Evolutionary conservation across 1,140 invertebrate species (phyloP).

Genomic region (Euura saliciscinereae): DNA sequence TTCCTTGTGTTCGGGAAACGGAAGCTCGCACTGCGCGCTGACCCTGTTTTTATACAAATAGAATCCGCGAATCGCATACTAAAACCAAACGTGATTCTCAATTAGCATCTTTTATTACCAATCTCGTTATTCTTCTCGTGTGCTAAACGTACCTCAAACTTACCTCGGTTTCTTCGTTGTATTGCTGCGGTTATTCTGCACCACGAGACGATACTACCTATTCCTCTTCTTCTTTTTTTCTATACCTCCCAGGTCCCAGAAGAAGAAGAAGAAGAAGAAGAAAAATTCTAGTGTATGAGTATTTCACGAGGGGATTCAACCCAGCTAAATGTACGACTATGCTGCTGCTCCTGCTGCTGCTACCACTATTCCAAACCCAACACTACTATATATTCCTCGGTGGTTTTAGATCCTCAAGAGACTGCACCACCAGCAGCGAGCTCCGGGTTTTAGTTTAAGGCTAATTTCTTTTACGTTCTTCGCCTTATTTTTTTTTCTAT

Average conservation of each 20-base stretch:
- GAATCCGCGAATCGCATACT: slow-evolving; percentile 5
- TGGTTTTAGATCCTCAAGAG: not conserved
- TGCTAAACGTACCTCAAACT: too few relatives aligned
- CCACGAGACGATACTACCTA: not conserved
- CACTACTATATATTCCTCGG: not conserved
- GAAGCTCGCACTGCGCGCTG: too few relatives aligned
- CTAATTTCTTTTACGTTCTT: not conserved
- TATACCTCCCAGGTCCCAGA: too few relatives aligned
- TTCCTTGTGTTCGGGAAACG: too few relatives aligned
- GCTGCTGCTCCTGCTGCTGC: too few relatives aligned
- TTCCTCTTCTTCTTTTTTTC: not conserved
- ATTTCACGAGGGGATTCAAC: slow-evolving; percentile 4
- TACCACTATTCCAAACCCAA: too few relatives aligned
- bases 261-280: not conserved
- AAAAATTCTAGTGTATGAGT: not conserved
- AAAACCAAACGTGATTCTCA: slow-evolving; percentile 1
- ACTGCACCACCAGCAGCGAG: not conserved
- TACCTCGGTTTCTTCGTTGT: not conserved
- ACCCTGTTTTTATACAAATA: not conserved
- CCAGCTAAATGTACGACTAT: not conserved
- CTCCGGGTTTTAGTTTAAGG: too few relatives aligned
- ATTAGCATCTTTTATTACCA: not conserved
- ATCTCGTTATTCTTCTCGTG: not conserved
- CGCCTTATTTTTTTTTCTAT: not conserved
- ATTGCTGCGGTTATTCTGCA: not conserved